These are phyloP conservation scores for Nudaria mundana DNA, from an alignment of 2,888 invertebrate genomes.

Conservation along the genomic window DNA sequence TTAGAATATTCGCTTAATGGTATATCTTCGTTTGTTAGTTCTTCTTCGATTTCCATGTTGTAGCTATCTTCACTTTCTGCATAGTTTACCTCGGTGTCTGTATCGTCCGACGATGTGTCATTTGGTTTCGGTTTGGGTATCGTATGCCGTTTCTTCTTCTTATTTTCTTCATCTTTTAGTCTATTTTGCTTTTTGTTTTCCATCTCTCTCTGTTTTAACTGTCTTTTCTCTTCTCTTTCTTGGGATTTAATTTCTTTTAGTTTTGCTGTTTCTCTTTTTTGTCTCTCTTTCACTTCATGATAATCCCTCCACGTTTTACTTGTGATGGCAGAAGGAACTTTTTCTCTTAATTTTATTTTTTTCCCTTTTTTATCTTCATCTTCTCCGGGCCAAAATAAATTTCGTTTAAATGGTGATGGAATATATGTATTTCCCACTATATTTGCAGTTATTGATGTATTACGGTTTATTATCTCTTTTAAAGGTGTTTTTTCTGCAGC, in stretches of 20 bases:
- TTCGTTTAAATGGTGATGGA: slow-evolving; percentile 18
- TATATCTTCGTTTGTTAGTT: background rate
- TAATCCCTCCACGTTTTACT: slow-evolving; percentile 12
- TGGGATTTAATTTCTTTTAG: slow-evolving; percentile 11
- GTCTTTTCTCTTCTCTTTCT: slow-evolving; percentile 12
- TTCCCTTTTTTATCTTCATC: slow-evolving; percentile 11
- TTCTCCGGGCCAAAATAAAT: slow-evolving; percentile 16
- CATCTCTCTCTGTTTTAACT: slow-evolving; percentile 8
- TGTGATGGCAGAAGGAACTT: slow-evolving; percentile 16
- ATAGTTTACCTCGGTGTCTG: slow-evolving; percentile 11
- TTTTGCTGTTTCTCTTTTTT: slow-evolving; percentile 6
- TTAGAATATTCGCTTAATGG: background rate
- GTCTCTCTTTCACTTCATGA: slow-evolving; percentile 9
- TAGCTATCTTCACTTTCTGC: slow-evolving; percentile 14
- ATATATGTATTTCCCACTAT: background rate
- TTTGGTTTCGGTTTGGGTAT: background rate
- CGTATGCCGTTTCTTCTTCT: slow-evolving; percentile 11
- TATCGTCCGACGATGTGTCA: slow-evolving; percentile 5
- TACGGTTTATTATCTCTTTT: slow-evolving; percentile 4
- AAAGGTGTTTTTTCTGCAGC: slow-evolving; percentile 5
- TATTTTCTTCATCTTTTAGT: slow-evolving; percentile 4
- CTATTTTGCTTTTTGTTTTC: slow-evolving; percentile 6
- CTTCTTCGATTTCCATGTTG: background rate
- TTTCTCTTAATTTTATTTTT: slow-evolving; percentile 8
- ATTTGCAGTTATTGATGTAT: background rate